Percentiles rank a stretch among this genome's conserved stretches.
These are phyloP conservation scores for Phoenicopterus ruber DNA, from an alignment of 2,113 vertebrate species.

Conservation along the genomic window DNA sequence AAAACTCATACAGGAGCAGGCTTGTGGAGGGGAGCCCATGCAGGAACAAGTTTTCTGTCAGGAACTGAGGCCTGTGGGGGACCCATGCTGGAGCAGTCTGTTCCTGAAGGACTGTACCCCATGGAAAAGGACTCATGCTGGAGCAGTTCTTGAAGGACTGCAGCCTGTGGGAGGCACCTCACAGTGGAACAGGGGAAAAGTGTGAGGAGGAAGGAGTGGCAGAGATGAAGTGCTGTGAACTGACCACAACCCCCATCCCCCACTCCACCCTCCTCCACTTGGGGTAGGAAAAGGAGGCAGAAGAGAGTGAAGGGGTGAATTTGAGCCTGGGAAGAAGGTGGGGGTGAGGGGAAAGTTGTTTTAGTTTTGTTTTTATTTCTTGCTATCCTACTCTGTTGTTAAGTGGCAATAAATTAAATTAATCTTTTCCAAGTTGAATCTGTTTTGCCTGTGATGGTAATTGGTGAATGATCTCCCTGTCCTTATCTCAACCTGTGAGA, in stretches of 20 bases:
- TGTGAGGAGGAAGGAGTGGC: neutral
- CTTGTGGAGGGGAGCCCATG: neutral
- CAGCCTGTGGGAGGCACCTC: neutral
- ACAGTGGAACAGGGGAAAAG: neutral
- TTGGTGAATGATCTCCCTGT: neutral
- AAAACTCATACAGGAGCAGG: neutral
- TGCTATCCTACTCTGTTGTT: neutral
- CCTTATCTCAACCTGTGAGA: neutral
- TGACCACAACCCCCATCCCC: accelerated
- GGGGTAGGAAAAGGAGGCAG: neutral
- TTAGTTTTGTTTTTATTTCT: neutral
- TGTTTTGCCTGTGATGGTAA: neutral
- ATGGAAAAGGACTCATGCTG: neutral
- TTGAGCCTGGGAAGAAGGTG: neutral
- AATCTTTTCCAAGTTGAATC: neutral
- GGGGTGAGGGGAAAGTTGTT: accelerated
- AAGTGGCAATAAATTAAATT: neutral
- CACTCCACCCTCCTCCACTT: accelerated
- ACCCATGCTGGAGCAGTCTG: neutral
- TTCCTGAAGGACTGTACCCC: neutral
- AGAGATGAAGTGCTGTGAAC: neutral
- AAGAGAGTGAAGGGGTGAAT: neutral
- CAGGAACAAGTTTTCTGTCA: neutral
- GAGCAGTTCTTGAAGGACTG: neutral
- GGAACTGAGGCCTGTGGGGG: neutral